Conservation (phyloP, 2,888 invertebrate genomes). For the Chaitophorus viminalis region DNA sequence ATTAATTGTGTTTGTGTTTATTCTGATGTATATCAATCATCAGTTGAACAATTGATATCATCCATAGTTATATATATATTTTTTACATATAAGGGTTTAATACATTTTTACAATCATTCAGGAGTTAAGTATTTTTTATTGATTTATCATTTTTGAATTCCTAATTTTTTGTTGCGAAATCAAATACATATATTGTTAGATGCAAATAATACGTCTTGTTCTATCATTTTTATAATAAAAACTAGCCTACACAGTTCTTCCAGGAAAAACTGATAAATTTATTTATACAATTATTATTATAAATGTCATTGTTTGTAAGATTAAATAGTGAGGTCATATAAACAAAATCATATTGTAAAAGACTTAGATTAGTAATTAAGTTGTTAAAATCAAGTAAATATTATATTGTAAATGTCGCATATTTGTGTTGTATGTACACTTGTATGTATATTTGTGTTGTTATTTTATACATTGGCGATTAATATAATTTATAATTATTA, state of each 20-base stretch:
- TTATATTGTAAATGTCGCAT: not conserved
- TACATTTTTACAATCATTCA: constrained; percentile 23
- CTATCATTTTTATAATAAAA: not conserved
- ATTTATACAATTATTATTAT: not conserved
- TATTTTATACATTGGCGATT: not conserved
- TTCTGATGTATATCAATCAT: not conserved
- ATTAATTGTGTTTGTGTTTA: constrained; percentile 6
- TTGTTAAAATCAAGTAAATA: not conserved
- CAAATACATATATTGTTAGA: not conserved
- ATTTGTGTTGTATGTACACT: not conserved
- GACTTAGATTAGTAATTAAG: not conserved
- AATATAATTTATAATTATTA: not conserved
- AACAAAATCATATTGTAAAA: not conserved
- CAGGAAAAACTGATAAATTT: not conserved
- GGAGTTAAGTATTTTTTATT: not conserved
- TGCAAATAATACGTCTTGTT: not conserved
- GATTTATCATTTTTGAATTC: not conserved
- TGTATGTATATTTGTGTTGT: too few relatives aligned
- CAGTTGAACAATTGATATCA: constrained; percentile 1
- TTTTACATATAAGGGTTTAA: constrained; percentile 37
- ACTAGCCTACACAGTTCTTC: not conserved
- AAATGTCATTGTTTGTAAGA: not conserved
- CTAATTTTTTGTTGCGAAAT: not conserved
- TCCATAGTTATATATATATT: constrained; percentile 28
- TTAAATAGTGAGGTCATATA: not conserved